Conservation (phyloP, 1,140 invertebrate genomes). For the Magallana ariakensis region DNA sequence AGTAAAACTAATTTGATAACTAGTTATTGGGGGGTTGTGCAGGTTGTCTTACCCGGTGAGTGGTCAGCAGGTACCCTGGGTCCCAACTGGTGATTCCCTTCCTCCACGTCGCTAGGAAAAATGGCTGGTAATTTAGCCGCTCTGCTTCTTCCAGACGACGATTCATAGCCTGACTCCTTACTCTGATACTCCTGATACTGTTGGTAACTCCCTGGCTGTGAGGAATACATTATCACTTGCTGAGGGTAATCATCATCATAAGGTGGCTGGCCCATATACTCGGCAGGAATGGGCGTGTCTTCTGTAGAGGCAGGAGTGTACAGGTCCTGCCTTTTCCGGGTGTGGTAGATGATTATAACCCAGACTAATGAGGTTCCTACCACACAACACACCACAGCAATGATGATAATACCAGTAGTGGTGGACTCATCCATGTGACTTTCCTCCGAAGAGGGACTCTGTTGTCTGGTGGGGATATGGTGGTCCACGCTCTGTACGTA, state of each 20-base stretch:
- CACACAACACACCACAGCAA: conserved; percentile 93
- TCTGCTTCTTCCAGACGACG: conserved; percentile 72
- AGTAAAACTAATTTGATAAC: too few relatives aligned
- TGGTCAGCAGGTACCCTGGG: conserved; percentile 64
- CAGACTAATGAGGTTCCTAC: conserved; percentile 93
- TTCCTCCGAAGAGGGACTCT: not conserved
- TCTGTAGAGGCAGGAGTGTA: conserved; percentile 77
- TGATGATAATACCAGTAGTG: conserved; percentile 91
- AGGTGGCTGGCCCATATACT: conserved; percentile 73
- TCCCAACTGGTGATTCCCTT: conserved; percentile 62
- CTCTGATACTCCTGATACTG: conserved; percentile 75
- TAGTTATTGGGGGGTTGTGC: too few relatives aligned
- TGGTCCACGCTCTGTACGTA: not conserved
- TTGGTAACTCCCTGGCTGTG: conserved; percentile 61
- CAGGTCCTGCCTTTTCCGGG: conserved; percentile 79
- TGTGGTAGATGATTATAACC: conserved; percentile 95
- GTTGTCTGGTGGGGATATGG: not conserved
- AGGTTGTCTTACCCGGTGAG: conserved; percentile 57
- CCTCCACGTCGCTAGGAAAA: conserved; percentile 73
- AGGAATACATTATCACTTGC: conserved; percentile 57
- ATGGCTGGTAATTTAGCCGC: conserved; percentile 66
- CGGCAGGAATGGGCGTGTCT: conserved; percentile 75
- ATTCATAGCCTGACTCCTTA: conserved; percentile 75
- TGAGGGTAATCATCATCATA: conserved; percentile 74
- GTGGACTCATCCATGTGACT: conserved; percentile 82